A percentile compares a stretch with the other conserved stretches of the same genome.
Conservation (phyloP, 2,113 vertebrate genomes). For the Hystrix cristata region DNA sequence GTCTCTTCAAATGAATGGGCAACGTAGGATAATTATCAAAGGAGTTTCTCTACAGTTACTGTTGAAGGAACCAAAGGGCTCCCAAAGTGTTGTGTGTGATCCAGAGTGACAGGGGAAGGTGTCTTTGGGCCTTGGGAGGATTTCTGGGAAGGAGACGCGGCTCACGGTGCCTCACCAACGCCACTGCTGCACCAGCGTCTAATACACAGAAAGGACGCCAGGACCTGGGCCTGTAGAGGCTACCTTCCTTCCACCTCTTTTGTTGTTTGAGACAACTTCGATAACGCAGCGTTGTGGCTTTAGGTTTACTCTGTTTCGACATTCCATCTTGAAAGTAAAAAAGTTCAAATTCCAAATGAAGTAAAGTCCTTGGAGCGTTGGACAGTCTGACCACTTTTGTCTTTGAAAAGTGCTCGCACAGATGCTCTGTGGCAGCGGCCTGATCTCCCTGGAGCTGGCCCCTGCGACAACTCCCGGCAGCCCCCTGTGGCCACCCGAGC, state of each 20-base stretch:
- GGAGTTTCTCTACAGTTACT: neutral
- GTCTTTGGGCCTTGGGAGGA: neutral
- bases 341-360: neutral
- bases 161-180: neutral
- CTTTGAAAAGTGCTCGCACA: neutral
- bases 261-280: neutral
- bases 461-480: accelerated
- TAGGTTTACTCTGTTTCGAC: neutral
- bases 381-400: neutral
- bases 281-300: neutral
- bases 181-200: neutral
- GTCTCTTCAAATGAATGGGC: neutral
- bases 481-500: accelerated
- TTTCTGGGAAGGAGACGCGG: neutral
- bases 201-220: neutral
- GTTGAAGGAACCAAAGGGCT: neutral
- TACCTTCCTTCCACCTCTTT: neutral
- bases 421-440: neutral
- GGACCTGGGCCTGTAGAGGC: neutral
- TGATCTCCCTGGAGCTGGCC: neutral
- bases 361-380: neutral
- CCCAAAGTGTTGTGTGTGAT: neutral
- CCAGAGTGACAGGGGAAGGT: neutral
- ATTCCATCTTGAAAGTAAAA: neutral
- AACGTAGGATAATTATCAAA: neutral